Evolutionary conservation across 2,888 invertebrate species (phyloP), one percentile per base, ranked within the genome.

Genomic region (Neoscelio sp.): DNA sequence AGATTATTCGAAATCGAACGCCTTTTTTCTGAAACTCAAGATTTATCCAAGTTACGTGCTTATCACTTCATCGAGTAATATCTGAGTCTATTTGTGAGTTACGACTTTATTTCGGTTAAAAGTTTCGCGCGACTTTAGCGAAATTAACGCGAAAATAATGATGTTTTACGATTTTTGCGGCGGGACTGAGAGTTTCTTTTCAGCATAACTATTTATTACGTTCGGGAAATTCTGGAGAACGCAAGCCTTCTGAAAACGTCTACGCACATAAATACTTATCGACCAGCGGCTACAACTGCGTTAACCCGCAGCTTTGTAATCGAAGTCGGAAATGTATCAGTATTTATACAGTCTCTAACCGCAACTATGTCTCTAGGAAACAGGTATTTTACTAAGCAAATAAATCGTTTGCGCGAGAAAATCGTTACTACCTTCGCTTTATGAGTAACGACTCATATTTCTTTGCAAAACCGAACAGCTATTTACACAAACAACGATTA

Each of bases 261-360:
- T 13, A 17, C 7, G 26, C 52, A 67, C 62, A 78, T 79, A 79
- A 75, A 75, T 79, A 75, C 79, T 62, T 80, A 80, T 76, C 79
- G 79, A 80, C 75, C 75, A 42, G 71, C 35, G 67, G 65, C 78
- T 67, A 44, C 60, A 33, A 52, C 48, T 40, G 68, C 74, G 68
- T 75, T 75, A 68, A 60, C 79, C 79, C 62, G 70, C 70, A 79
- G 65, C 64, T 58, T 44, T 70, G 74, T 74, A 79, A 79, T 79
- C 79, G 73, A 68, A 75, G 75, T 58, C 64, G 68, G 75, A 79
- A 75, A 75, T 79, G 74, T 60, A 75, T 79, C 75, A 70, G 75
- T 75, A 79, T 79, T 79, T 79, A 79, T 79, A 79, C 60, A 79
- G 75, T 71, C 65, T 70, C 44, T 15, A 46, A 68, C 64, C 75